Percentiles rank a stretch among this genome's conserved stretches.
These are phyloP conservation scores for Noctua janthe DNA, from an alignment of 2,888 invertebrate species.

Conservation along the genomic window DNA sequence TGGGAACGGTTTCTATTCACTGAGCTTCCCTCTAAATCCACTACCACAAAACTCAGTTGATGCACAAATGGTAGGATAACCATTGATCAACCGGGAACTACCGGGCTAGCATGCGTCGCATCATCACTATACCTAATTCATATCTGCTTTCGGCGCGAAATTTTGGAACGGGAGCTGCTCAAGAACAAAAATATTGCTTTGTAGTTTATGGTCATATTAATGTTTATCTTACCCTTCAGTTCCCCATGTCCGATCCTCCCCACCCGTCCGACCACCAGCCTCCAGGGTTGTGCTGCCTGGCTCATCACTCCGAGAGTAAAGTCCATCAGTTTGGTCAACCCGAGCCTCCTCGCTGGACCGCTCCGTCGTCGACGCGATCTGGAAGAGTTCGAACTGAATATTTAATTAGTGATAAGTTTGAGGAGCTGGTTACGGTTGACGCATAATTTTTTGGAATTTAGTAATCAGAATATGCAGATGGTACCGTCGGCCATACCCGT, in stretches of 20 bases:
- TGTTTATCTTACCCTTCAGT: conserved; percentile 92
- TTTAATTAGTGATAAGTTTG: conserved; percentile 45
- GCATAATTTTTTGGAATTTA: neutral
- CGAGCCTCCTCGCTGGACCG: conserved; percentile 96
- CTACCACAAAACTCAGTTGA: neutral
- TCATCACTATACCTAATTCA: neutral
- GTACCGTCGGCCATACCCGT: neutral
- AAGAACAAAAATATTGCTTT: neutral
- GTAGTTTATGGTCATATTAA: neutral
- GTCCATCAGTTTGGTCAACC: conserved; percentile 98
- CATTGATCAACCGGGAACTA: neutral
- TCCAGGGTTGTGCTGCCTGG: conserved; percentile 97
- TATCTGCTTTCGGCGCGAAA: neutral
- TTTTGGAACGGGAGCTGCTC: neutral
- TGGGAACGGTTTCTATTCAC: neutral
- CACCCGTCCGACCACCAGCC: conserved; percentile 98
- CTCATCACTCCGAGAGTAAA: conserved; percentile 98
- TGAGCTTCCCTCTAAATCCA: neutral
- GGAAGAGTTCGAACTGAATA: conserved; percentile 52
- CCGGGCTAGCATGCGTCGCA: neutral
- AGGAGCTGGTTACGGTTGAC: neutral
- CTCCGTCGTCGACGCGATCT: conserved; percentile 94
- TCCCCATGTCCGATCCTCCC: conserved; percentile 99
- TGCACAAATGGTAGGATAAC: neutral
- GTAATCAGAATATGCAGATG: too few species aligned